These are phyloP conservation scores for Heliconius aoede DNA, from an alignment of 2,888 invertebrate genomes.

Conservation along the genomic window DNA sequence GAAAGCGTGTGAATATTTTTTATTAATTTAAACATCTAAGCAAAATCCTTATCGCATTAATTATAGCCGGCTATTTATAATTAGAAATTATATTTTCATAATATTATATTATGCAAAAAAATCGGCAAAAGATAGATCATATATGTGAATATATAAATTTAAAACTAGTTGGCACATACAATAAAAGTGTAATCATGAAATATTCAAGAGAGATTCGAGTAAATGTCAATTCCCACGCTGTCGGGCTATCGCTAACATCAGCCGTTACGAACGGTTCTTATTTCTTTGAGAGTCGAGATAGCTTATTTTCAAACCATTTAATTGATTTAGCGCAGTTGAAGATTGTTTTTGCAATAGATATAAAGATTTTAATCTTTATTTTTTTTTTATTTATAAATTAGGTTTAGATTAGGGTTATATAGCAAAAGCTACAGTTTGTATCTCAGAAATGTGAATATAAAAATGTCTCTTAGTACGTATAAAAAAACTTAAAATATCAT, in stretches of 20 bases:
- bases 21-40: conserved; percentile 24
- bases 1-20: conserved; percentile 35
- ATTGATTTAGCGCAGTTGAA: conserved; percentile 15
- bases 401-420: no score
- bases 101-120: conserved; percentile 10
- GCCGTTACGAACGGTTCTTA: conserved; percentile 47
- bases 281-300: conserved; percentile 36
- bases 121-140: conserved; percentile 1
- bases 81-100: neutral
- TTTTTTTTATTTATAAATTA: neutral
- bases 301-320: conserved; percentile 38
- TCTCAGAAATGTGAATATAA: no score
- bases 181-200: conserved; percentile 59
- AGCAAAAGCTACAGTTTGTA: no score
- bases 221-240: conserved; percentile 60
- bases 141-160: neutral
- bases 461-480: no score
- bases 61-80: conserved; percentile 18
- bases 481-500: no score
- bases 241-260: conserved; percentile 46
- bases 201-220: conserved; percentile 53
- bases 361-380: neutral
- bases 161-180: conserved; percentile 33
- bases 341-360: neutral
- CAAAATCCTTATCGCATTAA: conserved; percentile 12